Evolutionary conservation across 2,888 invertebrate species (phyloP).

Genomic region (Amorpha juglandis): DNA sequence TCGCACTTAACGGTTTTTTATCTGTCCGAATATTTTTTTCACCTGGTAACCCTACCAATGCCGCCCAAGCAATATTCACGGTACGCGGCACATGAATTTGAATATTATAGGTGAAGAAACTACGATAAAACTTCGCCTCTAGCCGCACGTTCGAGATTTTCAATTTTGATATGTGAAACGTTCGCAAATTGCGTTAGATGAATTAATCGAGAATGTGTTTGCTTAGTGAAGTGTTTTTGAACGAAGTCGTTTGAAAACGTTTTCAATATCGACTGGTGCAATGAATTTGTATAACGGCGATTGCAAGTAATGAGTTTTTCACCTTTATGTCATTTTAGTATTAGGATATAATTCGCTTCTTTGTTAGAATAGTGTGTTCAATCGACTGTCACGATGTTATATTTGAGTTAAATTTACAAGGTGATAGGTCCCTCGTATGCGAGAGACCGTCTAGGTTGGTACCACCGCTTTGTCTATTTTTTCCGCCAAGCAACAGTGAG

Average conservation of each 20-base stretch:
- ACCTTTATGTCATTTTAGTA: no score
- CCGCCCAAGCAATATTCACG: conserved; percentile 38
- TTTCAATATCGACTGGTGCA: background rate
- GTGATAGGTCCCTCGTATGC: no score
- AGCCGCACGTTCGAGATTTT: conserved; percentile 5
- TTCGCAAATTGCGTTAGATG: conserved; percentile 1
- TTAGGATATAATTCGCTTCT: no score
- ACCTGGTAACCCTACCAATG: conserved; percentile 15
- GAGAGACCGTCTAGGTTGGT: no score
- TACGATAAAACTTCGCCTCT: conserved; percentile 24
- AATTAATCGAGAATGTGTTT: conserved; percentile 15
- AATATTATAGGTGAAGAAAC: conserved; percentile 33
- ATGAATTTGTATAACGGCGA: background rate
- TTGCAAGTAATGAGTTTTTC: background rate
- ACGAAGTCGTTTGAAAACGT: background rate
- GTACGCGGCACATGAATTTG: conserved; percentile 33
- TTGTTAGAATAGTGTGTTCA: no score
- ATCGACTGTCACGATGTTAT: no score
- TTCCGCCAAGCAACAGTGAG: no score
- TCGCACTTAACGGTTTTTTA: no score
- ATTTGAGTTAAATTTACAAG: no score
- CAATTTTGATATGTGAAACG: conserved; percentile 15
- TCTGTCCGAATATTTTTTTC: background rate
- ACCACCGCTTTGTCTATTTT: no score
- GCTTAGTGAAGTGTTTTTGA: background rate